A percentile compares a stretch with the other conserved stretches of the same genome.
These are phyloP conservation scores for Australoheros scitulus DNA, from an alignment of 2,113 vertebrate genomes.

Conservation along the genomic window DNA sequence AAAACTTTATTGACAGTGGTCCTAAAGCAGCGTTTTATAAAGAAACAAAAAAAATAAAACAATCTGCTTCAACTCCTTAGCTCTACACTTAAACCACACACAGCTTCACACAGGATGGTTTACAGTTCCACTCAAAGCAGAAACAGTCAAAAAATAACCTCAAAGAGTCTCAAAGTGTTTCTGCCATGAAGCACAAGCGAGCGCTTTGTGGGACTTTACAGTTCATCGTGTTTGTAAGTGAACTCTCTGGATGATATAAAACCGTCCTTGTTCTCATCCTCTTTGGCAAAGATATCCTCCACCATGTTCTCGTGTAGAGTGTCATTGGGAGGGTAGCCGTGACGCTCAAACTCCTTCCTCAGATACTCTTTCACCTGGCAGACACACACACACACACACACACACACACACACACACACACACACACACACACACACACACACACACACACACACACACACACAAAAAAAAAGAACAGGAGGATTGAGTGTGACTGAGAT, in stretches of 20 bases:
- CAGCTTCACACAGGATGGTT: neutral
- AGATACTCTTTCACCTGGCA: constrained; percentile 92
- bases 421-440: neutral
- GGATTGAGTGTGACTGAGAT: neutral
- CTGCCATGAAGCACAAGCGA: neutral
- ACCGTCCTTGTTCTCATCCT: constrained; percentile 94
- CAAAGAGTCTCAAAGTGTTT: constrained; percentile 19
- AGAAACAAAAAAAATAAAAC: neutral
- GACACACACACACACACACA: neutral
- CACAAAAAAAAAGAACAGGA: constrained; percentile 17
- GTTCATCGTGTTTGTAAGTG: constrained; percentile 94
- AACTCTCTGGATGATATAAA: constrained; percentile 97
- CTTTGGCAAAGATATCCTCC: constrained; percentile 93
- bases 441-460: neutral
- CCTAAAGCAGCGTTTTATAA: neutral
- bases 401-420: neutral
- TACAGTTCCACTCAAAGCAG: constrained; percentile 9
- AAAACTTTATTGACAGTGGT: neutral
- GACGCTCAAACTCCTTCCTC: constrained; percentile 92
- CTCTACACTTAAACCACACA: neutral
- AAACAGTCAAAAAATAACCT: constrained; percentile 5
- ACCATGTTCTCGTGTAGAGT: constrained; percentile 92
- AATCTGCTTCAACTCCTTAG: neutral
- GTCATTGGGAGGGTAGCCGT: constrained; percentile 90
- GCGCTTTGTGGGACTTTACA: constrained; percentile 69